Evolutionary conservation across 2,113 vertebrate genomes (phyloP).

Genomic region (Jacana jacana): DNA sequence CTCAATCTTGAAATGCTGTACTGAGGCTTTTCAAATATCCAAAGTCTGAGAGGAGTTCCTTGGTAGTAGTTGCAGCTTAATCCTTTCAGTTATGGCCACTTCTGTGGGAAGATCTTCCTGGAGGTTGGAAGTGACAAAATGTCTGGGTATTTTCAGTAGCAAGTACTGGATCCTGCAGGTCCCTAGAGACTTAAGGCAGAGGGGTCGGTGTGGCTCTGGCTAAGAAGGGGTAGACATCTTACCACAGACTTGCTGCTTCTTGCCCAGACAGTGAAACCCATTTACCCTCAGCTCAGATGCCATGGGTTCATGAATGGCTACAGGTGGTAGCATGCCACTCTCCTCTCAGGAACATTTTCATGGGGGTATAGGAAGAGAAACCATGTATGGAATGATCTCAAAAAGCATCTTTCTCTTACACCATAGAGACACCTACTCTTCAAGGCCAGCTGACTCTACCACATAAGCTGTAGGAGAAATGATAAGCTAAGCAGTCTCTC

Average conservation of each 20-base stretch:
- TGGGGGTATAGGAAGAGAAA: neutral
- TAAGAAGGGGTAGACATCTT: neutral
- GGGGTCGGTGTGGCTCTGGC: neutral
- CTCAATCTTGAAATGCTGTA: neutral
- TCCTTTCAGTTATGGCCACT: neutral
- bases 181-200: neutral
- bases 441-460: neutral
- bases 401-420: neutral
- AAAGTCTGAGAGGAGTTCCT: neutral
- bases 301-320: neutral
- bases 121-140: neutral
- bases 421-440: neutral
- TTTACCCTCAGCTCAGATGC: neutral
- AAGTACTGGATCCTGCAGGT: neutral
- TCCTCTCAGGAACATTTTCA: neutral
- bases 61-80: neutral
- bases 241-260: neutral
- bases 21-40: neutral
- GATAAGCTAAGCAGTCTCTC: neutral
- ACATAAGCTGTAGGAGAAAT: neutral
- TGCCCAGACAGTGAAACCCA: neutral
- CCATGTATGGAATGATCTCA: neutral
- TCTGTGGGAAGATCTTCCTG: neutral
- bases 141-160: neutral
- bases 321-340: rapidly evolving